Conservation (phyloP, 2,113 vertebrate genomes). For the Peromyscus leucopus region DNA sequence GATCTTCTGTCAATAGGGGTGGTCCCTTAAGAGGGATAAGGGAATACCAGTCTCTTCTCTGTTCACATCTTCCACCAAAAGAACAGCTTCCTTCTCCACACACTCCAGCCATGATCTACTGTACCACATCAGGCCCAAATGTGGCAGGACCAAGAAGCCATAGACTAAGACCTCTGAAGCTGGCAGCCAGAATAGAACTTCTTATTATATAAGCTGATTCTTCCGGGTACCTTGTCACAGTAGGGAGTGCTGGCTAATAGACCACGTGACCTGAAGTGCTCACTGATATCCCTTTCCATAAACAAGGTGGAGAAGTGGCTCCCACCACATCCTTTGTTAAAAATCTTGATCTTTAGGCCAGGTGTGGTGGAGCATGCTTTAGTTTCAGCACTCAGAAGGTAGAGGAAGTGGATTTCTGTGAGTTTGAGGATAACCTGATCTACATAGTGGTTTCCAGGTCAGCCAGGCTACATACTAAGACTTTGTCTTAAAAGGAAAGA, state of each 20-base stretch:
- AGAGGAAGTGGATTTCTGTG: not conserved
- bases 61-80: not conserved
- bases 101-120: not conserved
- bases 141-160: not conserved
- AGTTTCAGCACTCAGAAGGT: not conserved
- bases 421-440: not conserved
- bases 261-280: not conserved
- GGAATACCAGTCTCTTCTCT: not conserved
- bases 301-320: not conserved
- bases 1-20: not conserved
- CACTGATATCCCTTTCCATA: not conserved
- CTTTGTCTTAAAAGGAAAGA: not conserved
- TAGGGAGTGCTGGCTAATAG: not conserved
- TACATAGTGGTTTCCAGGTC: not conserved
- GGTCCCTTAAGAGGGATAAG: not conserved
- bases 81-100: not conserved
- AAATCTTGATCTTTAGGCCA: not conserved
- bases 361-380: not conserved
- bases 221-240: not conserved
- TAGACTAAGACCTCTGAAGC: not conserved
- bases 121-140: not conserved
- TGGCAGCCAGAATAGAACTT: not conserved
- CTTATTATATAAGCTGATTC: not conserved
- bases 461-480: not conserved
- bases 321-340: not conserved